Evolutionary conservation across 1,140 invertebrate genomes (phyloP), one percentile per base, ranked within the genome.

Genomic region (Magallana angulata): DNA sequence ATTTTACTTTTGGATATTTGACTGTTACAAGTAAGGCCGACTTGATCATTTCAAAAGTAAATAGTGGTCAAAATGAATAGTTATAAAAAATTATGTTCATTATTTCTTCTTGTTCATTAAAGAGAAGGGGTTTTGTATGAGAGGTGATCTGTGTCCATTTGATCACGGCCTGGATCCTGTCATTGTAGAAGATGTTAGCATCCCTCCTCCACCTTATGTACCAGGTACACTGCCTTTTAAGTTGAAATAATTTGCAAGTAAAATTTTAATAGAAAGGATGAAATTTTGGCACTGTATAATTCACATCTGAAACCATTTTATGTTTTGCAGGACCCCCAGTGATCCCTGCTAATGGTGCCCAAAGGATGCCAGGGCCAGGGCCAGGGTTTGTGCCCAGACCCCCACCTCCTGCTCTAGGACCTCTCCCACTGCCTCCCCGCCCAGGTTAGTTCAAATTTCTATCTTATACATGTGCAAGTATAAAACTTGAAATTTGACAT

Each of bases 101-200:
- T 16, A 3, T 48, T 48, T 4, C 1, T 56, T 16, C 58, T 9
- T 84, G 16, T 57, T 12, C 5, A 48, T 48, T 93, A 57, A 94
- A 97, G 98, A 98, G 95, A 98, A 98, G 94, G 98, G 98, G 4
- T 99, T 97, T 93, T 99, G 98, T 94, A 98, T 99, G 96, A 96
- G 97, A 57, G 98, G 98, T 9, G 98, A 99, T 95, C 96, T 98
- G 80, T 99, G 98, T 95, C 98, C 97, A 18, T 99, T 96, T 96
- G 98, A 99, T 95, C 98, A 99, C 95, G 98, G 98, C 16, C 96
- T 96, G 5, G 98, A 99, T 95, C 98, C 98, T 1, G 97, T 99
- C 0, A 97, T 99, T 4, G 95, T 99, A 16, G 98, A 99, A 93
- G 97, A 98, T 94, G 96, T 97, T 7, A 85, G 85, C 68, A 89